A percentile compares a stretch with the other conserved stretches of the same genome.
Conservation (phyloP, 2,113 vertebrate species). For the Isichthys henryi region DNA sequence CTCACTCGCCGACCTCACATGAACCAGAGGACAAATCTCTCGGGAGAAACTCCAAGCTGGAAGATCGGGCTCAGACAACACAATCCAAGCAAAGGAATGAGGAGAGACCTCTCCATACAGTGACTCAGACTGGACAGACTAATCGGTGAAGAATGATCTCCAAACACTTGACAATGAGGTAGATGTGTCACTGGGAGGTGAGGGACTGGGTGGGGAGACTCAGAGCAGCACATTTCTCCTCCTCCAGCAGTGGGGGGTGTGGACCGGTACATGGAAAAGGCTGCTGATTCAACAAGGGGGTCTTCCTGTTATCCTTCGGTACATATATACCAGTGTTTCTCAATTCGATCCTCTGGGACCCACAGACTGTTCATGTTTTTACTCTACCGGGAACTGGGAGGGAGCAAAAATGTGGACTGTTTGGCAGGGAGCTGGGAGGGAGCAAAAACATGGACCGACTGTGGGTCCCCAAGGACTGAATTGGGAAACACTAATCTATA, state of each 20-base stretch:
- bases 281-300: not conserved
- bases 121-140: not conserved
- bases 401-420: not conserved
- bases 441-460: not conserved
- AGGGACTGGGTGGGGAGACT: constrained; percentile 6
- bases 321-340: not conserved
- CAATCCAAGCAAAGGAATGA: not conserved
- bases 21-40: not conserved
- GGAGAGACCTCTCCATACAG: not conserved
- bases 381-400: not conserved
- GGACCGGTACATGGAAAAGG: not conserved
- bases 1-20: not conserved
- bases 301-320: not conserved
- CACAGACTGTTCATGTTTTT: not conserved
- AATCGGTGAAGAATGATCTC: not conserved
- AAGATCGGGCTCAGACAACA: not conserved
- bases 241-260: not conserved
- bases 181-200: constrained; percentile 3
- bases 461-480: not conserved
- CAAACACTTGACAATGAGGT: constrained; percentile 3
- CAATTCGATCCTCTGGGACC: not conserved
- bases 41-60: not conserved
- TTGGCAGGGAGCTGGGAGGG: not conserved
- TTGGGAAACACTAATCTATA: not conserved
- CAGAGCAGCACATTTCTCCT: not conserved